Evolutionary conservation across 2,113 vertebrate species (phyloP), one percentile per base, ranked within the genome.

Genomic region (Nipponia nippon): DNA sequence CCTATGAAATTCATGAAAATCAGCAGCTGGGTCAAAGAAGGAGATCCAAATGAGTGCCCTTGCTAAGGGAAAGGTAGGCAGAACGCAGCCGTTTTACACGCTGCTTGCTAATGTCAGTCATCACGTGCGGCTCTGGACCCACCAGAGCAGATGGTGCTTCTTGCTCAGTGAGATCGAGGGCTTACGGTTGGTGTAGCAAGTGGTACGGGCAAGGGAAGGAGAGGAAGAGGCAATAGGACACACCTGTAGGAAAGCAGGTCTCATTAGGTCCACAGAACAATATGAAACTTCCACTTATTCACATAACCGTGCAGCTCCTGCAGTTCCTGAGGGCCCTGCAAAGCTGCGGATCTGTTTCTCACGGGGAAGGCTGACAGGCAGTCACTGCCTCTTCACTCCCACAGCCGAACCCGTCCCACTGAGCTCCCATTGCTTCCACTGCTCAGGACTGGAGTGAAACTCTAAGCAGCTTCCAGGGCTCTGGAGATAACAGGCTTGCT

Each of bases 371-470:
- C 72, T 79, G 77, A n/a, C 52, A 50, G 71, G 75, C 81, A 85
- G 12, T 80, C 73, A 23, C n/a, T 84, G 19, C 29, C 47, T 77
- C 47, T 30, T 88, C 58, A 42, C 22, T 91, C 53, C 52, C 56
- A 80, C 59, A 50, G 16, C 34, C 0, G 0, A 83, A 62, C 18
- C 38, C 0, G 0, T 83, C 32, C 61, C 0, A 0, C 56, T 76
- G 83, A 76, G 47, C 46, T 87, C 56, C 75, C 20, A 10, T 11
- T 34, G 46, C 75, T 85, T 80, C 53, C 53, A 40, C 8, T 49
- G 38, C 79, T 63, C 59, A 29, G 59, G 6, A 11, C 22, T 7
- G 32, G 49, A 73, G 32, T 32, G 47, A 89, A 96, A 89, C 59
- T 66, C 7, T 2, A 77, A 70, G 91, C 55, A 92, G n/a, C 13